Conservation (phyloP, 1,140 invertebrate genomes). For the Thereuonema tuberculata region DNA sequence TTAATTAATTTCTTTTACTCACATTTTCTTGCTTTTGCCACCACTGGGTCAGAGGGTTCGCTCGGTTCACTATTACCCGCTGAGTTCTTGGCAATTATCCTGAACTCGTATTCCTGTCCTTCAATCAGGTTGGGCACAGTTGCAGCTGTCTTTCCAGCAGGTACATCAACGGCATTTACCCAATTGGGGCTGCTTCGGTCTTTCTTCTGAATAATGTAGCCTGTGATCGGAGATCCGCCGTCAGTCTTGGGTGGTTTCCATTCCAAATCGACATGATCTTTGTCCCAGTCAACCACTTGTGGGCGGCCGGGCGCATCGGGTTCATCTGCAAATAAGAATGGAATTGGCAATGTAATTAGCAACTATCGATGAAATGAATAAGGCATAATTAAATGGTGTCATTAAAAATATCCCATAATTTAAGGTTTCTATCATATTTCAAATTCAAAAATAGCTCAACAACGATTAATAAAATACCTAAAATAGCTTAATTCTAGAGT, state of each 20-base stretch:
- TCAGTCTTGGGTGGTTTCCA: slow-evolving; percentile 71
- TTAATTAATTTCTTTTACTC: slow-evolving; percentile 12
- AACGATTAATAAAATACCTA: no score
- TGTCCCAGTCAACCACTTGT: slow-evolving; percentile 77
- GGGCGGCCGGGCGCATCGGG: slow-evolving; percentile 83
- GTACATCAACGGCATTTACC: slow-evolving; percentile 76
- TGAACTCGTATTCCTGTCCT: slow-evolving; percentile 35
- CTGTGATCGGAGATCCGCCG: slow-evolving; percentile 78
- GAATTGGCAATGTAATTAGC: no score
- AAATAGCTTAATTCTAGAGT: no score
- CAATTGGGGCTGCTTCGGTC: slow-evolving; percentile 81
- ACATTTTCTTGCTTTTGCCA: slow-evolving; percentile 21
- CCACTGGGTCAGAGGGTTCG: slow-evolving; percentile 24
- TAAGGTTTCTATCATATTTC: no score
- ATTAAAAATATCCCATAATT: no score
- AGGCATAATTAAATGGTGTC: no score
- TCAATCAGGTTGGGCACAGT: slow-evolving; percentile 29
- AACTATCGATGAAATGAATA: no score
- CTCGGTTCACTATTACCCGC: slow-evolving; percentile 35
- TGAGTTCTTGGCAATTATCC: slow-evolving; percentile 33
- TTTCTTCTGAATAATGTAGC: slow-evolving; percentile 92
- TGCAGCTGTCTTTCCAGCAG: slow-evolving; percentile 53
- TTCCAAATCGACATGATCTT: slow-evolving; percentile 77
- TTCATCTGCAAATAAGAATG: slow-evolving; percentile 47
- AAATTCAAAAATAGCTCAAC: no score